A percentile compares a stretch with the other conserved stretches of the same genome.
Evolutionary conservation across 2,113 vertebrate species (phyloP).

Genomic region (Nyctereutes procyonoides): DNA sequence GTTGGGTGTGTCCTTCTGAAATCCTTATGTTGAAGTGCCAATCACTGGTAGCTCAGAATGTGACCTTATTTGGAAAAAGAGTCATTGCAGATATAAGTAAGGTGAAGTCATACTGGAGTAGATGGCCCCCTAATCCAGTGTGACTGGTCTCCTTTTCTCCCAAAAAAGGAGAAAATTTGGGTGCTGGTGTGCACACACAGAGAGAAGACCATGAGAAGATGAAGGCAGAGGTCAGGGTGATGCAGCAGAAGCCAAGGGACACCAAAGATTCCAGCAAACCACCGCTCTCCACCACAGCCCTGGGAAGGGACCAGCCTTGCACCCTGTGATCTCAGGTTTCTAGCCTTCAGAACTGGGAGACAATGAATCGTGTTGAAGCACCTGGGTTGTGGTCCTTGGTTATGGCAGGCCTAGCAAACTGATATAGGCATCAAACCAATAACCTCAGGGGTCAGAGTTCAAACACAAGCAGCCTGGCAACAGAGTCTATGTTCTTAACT

Average conservation of each 20-base stretch:
- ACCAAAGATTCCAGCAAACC: neutral
- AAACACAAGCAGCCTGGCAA: neutral
- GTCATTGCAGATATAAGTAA: neutral
- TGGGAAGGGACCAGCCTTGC: neutral
- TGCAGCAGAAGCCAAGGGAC: neutral
- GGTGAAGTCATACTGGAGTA: neutral
- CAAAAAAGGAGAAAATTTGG: neutral
- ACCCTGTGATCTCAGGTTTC: neutral
- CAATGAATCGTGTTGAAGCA: neutral
- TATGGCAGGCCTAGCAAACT: neutral
- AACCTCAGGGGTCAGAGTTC: neutral
- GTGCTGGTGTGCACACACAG: neutral
- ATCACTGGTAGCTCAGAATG: neutral
- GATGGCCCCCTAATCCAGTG: neutral
- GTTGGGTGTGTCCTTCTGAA: neutral
- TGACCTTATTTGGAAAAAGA: neutral
- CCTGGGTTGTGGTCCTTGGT: neutral
- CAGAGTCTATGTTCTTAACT: neutral
- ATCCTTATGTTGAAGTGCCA: neutral
- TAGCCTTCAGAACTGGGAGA: neutral
- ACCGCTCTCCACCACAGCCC: neutral
- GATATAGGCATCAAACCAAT: neutral
- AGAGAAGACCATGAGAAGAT: neutral
- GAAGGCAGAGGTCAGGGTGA: neutral
- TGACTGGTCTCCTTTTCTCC: neutral